A percentile compares a stretch with the other conserved stretches of the same genome.
Conservation (phyloP, 30 jellyfish, hydroid and myxozoan species). For the Phacellophora camtschatica region DNA sequence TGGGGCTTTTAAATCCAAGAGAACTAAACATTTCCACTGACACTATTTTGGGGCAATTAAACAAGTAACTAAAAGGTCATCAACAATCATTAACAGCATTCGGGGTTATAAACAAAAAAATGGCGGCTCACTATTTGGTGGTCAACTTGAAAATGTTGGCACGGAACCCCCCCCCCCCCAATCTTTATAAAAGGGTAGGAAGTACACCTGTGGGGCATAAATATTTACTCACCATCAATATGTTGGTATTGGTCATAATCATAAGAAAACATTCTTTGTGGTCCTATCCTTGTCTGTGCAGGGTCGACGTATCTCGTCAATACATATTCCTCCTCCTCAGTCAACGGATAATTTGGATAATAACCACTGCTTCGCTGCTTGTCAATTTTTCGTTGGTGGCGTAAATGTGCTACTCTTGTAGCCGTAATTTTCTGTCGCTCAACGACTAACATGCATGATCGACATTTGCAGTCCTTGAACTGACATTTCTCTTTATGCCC, state of each 20-base stretch:
- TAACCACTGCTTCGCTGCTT: constrained; percentile 60
- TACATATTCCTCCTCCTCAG: constrained; percentile 82
- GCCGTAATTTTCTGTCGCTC: constrained; percentile 97
- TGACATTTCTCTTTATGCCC: constrained; percentile 96
- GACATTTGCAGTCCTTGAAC: constrained; percentile 90
- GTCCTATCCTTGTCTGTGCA: constrained; percentile 19
- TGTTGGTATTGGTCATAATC: constrained; percentile 21
- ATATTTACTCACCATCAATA: constrained; percentile 35
- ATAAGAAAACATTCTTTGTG: neutral
- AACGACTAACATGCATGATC: constrained; percentile 84
- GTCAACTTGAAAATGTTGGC: too few species aligned
- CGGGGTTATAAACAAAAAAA: too few species aligned
- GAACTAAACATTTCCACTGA: too few species aligned
- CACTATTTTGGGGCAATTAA: too few species aligned
- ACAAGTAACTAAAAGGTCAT: too few species aligned
- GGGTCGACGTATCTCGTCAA: constrained; percentile 52
- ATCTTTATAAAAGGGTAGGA: neutral
- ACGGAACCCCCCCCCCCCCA: neutral
- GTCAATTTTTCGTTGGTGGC: constrained; percentile 90
- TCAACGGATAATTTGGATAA: constrained; percentile 40
- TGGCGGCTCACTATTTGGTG: too few species aligned
- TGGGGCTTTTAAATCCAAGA: too few species aligned
- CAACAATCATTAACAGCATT: too few species aligned
- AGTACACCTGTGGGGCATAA: neutral
- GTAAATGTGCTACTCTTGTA: constrained; percentile 92